Percentiles rank a stretch among this genome's conserved stretches.
Conservation (phyloP, 1,140 invertebrate genomes). For the Drosophila pectinifera region DNA sequence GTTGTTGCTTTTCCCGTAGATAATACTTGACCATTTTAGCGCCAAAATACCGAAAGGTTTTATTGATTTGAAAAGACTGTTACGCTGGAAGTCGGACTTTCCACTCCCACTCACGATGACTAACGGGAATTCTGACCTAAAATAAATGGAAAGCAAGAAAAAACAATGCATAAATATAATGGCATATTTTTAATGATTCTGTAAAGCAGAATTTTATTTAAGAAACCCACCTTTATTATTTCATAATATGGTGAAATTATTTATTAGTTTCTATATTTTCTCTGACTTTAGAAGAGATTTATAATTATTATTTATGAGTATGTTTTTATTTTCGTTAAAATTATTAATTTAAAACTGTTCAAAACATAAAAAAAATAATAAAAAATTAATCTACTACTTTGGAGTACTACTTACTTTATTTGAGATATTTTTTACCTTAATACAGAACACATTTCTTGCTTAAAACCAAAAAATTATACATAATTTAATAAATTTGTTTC, state of each 20-base stretch:
- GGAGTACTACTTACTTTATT: no score
- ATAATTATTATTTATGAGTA: not conserved
- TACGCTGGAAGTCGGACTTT: not conserved
- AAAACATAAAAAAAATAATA: no score
- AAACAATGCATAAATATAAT: no score
- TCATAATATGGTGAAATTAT: conserved; percentile 2
- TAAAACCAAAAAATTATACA: not conserved
- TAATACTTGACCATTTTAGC: conserved; percentile 3
- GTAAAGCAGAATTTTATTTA: not conserved
- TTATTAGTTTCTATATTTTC: no score
- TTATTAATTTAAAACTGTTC: no score
- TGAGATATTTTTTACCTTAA: not conserved
- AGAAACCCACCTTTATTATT: not conserved
- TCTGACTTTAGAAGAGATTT: not conserved
- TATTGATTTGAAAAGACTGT: conserved; percentile 7
- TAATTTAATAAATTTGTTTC: no score
- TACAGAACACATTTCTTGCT: not conserved
- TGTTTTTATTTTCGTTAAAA: not conserved
- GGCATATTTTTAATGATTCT: no score
- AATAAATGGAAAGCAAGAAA: no score
- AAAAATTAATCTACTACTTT: no score
- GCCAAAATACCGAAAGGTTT: conserved; percentile 15
- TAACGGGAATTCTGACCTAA: not conserved
- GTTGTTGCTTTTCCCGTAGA: not conserved
- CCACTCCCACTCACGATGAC: not conserved